Conservation (phyloP, 2,797 vertebrate genomes). For the Trachurus trachurus region DNA sequence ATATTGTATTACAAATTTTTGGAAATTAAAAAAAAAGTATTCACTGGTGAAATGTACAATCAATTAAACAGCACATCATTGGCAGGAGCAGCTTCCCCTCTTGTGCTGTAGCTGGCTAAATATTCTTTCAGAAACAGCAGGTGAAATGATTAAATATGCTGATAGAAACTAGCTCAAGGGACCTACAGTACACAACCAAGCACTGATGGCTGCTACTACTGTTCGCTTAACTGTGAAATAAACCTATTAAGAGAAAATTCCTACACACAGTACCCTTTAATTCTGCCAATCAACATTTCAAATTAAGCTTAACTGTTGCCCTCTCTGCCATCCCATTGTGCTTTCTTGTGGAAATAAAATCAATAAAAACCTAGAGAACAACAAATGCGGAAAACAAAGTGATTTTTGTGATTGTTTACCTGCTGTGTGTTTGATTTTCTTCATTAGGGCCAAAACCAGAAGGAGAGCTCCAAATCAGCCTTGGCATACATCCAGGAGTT, state of each 20-base stretch:
- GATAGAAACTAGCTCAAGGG: constrained; percentile 19
- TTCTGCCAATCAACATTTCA: constrained; percentile 33
- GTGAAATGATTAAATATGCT: constrained; percentile 32
- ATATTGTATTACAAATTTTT: not conserved
- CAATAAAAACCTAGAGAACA: constrained; percentile 31
- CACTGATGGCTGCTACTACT: constrained; percentile 47
- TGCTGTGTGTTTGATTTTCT: constrained; percentile 28
- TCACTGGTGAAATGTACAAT: constrained; percentile 6
- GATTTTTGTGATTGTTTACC: constrained; percentile 24
- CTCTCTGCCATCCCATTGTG: constrained; percentile 6
- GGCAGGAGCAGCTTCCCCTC: not conserved
- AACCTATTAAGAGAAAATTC: constrained; percentile 34
- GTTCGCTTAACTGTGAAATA: constrained; percentile 60
- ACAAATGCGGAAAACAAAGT: constrained; percentile 7
- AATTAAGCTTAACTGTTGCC: constrained; percentile 41
- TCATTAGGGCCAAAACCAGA: constrained; percentile 90
- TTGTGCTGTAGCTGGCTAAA: not conserved
- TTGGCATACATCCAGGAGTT: constrained; percentile 94
- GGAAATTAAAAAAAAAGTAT: not conserved
- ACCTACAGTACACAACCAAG: constrained; percentile 15
- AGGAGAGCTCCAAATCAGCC: constrained; percentile 91
- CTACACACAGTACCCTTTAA: constrained; percentile 18
- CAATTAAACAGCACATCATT: not conserved
- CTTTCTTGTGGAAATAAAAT: constrained; percentile 37
- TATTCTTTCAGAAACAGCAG: constrained; percentile 19